These are phyloP conservation scores for Uloborus plumipes DNA, from an alignment of 2,888 invertebrate species.

Conservation along the genomic window DNA sequence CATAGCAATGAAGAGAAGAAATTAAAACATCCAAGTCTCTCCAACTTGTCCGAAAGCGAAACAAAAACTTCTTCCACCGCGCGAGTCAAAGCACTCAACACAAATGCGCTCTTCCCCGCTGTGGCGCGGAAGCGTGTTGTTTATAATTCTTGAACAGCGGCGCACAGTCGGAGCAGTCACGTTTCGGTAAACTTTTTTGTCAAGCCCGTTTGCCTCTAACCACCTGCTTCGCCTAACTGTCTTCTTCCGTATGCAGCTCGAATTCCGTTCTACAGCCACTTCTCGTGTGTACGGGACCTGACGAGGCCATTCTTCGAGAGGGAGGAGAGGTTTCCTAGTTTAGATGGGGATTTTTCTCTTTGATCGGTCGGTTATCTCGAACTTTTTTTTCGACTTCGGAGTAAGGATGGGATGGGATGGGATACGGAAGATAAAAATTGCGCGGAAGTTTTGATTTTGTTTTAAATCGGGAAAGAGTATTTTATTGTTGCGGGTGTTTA, in stretches of 20 bases:
- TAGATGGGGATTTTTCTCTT: conserved; percentile 5
- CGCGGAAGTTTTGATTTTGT: neutral
- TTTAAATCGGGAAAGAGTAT: neutral
- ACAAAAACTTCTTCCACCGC: neutral
- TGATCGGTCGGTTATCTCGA: conserved; percentile 2
- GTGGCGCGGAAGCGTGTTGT: no score
- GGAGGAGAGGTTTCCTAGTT: neutral
- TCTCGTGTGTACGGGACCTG: conserved; percentile 39
- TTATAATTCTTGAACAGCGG: no score
- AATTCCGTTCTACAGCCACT: conserved; percentile 33
- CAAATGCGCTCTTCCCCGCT: neutral
- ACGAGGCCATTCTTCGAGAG: conserved; percentile 18
- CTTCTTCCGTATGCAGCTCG: conserved; percentile 51
- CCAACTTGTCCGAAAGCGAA: no score
- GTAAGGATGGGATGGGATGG: conserved; percentile 25
- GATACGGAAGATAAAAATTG: conserved; percentile 17
- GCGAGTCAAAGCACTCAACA: neutral
- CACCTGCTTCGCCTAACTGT: conserved; percentile 32
- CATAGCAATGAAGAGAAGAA: no score
- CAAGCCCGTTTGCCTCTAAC: conserved; percentile 13
- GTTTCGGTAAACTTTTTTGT: conserved; percentile 20
- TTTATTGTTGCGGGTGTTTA: no score
- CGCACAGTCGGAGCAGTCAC: conserved; percentile 18
- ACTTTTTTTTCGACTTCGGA: conserved; percentile 34
- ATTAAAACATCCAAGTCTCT: no score